phyloP scores from a whole-genome alignment of 2,888 invertebrate genomes.

The Drosophila siamana region DNA sequence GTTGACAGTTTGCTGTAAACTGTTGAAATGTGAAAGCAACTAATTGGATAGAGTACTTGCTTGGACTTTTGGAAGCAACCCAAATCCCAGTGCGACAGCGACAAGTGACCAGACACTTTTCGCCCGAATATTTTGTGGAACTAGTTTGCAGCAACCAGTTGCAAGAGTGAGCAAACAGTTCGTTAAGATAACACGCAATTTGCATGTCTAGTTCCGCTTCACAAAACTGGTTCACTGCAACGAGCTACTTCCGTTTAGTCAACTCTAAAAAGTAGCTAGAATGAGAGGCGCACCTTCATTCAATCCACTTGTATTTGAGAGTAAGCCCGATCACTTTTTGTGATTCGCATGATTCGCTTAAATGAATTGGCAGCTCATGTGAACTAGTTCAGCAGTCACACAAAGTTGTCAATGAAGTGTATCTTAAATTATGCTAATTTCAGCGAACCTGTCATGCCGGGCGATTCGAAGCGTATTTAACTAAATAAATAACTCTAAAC shows the following conservation, averaged over 20 bases:
- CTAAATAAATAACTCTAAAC: neutral
- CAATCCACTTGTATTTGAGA: neutral
- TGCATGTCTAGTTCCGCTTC: slow-evolving; percentile 10
- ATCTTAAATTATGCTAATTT: slow-evolving; percentile 3
- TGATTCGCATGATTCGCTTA: neutral
- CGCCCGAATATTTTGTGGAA: slow-evolving; percentile 17
- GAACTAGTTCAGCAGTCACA: slow-evolving; percentile 15
- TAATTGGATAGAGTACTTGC: slow-evolving; percentile 50
- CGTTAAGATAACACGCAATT: neutral
- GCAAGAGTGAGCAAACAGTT: slow-evolving; percentile 1
- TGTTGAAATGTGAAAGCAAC: slow-evolving; percentile 71
- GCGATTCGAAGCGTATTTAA: neutral
- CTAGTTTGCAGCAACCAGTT: slow-evolving; percentile 20
- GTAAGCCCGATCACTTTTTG: neutral
- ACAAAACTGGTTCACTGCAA: slow-evolving; percentile 5
- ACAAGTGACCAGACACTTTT: slow-evolving; percentile 8
- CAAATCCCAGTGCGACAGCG: slow-evolving; percentile 10
- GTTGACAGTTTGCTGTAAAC: slow-evolving; percentile 64
- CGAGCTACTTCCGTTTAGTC: slow-evolving; percentile 5
- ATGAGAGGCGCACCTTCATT: neutral
- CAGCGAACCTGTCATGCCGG: neutral
- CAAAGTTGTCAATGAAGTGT: slow-evolving; percentile 1
- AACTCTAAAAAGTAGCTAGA: neutral
- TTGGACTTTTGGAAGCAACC: slow-evolving; percentile 20
- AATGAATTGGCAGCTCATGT: neutral